These are phyloP conservation scores for Bergia sp. DNA, from an alignment of 92 coral and sea anemone genomes.

Conservation along the genomic window DNA sequence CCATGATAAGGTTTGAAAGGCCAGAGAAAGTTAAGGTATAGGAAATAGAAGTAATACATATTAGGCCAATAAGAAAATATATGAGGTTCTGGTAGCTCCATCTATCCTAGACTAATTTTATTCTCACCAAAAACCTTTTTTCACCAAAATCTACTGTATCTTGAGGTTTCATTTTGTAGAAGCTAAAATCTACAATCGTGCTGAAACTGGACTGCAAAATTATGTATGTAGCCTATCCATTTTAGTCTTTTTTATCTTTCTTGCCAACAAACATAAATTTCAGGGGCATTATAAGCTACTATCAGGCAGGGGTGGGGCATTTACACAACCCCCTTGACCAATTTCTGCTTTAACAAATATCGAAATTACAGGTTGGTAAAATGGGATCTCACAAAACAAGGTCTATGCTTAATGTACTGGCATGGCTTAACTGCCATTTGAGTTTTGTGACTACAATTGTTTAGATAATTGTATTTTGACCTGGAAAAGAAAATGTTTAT, in stretches of 20 bases:
- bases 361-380: too few species aligned
- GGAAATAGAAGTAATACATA: neutral
- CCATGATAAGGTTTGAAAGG: conserved; percentile 12
- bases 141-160: too few species aligned
- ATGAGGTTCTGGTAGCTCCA: neutral
- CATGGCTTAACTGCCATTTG: too few species aligned
- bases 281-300: neutral
- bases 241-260: neutral
- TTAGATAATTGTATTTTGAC: too few species aligned
- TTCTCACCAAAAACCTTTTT: neutral
- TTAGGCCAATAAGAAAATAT: too few species aligned
- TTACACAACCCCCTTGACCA: neutral
- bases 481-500: too few species aligned
- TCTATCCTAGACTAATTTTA: neutral
- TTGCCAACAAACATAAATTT: neutral
- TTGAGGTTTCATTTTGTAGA: neutral
- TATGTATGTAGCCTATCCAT: neutral
- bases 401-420: too few species aligned
- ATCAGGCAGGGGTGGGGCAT: conserved; percentile 9
- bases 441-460: too few species aligned
- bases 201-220: conserved; percentile 10
- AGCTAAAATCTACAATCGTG: neutral
- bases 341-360: neutral
- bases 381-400: too few species aligned
- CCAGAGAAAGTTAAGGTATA: conserved; percentile 13